These are phyloP conservation scores for Okamejei kenojei DNA, from an alignment of 2,797 vertebrate species.

Conservation along the genomic window DNA sequence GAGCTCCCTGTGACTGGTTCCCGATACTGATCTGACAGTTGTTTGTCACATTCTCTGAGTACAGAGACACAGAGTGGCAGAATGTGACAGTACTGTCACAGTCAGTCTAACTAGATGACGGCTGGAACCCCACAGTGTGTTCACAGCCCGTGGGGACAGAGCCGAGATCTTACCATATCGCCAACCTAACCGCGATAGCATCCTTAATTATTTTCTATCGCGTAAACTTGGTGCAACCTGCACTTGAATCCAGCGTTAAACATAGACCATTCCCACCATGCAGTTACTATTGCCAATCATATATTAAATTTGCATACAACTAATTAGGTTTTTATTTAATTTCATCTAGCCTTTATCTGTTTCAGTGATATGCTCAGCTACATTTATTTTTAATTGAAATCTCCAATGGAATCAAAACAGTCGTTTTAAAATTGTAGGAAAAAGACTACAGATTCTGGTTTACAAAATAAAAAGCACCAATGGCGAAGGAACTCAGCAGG, in stretches of 20 bases:
- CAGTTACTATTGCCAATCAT: background rate
- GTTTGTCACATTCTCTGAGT: conserved; percentile 69
- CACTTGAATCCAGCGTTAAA: background rate
- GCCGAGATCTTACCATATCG: background rate
- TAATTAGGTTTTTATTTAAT: background rate
- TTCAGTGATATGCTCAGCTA: background rate
- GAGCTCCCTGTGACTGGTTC: conserved; percentile 14
- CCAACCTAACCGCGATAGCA: background rate
- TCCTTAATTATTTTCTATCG: background rate
- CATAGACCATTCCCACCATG: background rate
- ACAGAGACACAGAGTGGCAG: conserved; percentile 65
- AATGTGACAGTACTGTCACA: conserved; percentile 75
- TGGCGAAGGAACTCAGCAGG: no score
- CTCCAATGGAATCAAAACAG: background rate
- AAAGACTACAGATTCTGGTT: no score
- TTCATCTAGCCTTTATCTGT: background rate
- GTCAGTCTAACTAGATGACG: conserved; percentile 76
- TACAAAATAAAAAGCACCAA: no score
- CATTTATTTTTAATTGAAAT: background rate
- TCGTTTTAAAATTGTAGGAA: background rate
- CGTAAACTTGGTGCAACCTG: background rate
- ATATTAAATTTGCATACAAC: background rate
- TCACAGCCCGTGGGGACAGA: background rate
- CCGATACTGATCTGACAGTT: conserved; percentile 65
- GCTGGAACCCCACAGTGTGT: conserved; percentile 52